Percentiles rank a stretch among this genome's conserved stretches.
These are phyloP conservation scores for Hypselothyrea guttata DNA, from an alignment of 2,888 invertebrate genomes.

Conservation along the genomic window DNA sequence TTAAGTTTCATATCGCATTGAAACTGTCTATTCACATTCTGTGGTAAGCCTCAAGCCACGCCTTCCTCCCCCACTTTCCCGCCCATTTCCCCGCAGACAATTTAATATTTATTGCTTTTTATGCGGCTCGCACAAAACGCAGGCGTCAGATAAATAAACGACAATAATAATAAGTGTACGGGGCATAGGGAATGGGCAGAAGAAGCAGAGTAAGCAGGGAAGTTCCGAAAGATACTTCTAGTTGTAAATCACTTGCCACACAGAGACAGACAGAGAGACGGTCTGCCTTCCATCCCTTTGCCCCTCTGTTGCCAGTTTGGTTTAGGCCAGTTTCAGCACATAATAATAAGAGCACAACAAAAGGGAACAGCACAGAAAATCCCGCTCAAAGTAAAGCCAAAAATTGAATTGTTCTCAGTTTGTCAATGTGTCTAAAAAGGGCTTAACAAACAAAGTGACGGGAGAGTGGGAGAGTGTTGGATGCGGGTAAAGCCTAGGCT, in stretches of 20 bases:
- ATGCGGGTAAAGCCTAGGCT: slow-evolving; percentile 28
- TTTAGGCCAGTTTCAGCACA: too few species aligned
- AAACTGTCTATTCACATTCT: slow-evolving; percentile 40
- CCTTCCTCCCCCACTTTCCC: neutral
- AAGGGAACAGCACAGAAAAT: slow-evolving; percentile 23
- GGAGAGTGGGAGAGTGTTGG: slow-evolving; percentile 1
- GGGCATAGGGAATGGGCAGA: neutral
- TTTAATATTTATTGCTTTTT: slow-evolving; percentile 67
- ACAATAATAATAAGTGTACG: slow-evolving; percentile 58
- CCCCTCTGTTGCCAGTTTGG: too few species aligned
- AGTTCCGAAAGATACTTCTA: slow-evolving; percentile 1
- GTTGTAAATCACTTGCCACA: slow-evolving; percentile 47
- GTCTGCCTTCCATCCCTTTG: slow-evolving; percentile 7
- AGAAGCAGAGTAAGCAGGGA: neutral
- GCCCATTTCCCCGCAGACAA: slow-evolving; percentile 23
- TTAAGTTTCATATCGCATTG: slow-evolving; percentile 56
- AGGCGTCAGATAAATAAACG: slow-evolving; percentile 64
- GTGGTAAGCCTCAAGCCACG: slow-evolving; percentile 32
- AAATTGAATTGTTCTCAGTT: slow-evolving; percentile 62
- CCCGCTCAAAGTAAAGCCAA: slow-evolving; percentile 37
- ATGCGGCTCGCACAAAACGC: slow-evolving; percentile 56
- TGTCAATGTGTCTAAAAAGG: slow-evolving; percentile 55
- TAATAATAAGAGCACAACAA: slow-evolving; percentile 41
- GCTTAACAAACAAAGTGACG: slow-evolving; percentile 46
- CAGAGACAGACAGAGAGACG: too few species aligned